Percentiles rank a stretch among this genome's conserved stretches.
These are phyloP conservation scores for Yponomeuta plumbellus DNA, from an alignment of 2,888 invertebrate genomes.

Conservation along the genomic window DNA sequence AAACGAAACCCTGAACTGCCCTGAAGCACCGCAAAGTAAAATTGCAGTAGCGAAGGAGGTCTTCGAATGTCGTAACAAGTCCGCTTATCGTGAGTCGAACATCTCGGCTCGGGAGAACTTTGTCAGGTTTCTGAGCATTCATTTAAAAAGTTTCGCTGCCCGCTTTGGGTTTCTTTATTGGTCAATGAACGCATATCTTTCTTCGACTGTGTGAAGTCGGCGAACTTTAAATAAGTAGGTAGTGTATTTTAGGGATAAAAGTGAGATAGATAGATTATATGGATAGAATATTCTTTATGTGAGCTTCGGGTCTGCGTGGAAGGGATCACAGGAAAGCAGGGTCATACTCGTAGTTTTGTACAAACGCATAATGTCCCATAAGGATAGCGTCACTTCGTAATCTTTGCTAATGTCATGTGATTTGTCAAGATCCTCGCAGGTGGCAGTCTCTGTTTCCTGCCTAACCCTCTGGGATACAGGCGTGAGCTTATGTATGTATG, in stretches of 20 bases:
- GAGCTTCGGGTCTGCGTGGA: too few relatives aligned
- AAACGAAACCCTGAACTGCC: not conserved
- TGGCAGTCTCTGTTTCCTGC: too few relatives aligned
- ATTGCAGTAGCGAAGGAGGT: not conserved
- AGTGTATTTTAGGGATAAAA: not conserved
- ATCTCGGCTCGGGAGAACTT: not conserved
- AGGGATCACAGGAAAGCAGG: too few relatives aligned
- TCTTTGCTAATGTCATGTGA: too few relatives aligned
- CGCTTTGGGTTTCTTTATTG: constrained; percentile 3
- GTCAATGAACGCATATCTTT: not conserved
- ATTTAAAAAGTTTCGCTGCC: constrained; percentile 9
- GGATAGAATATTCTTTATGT: too few relatives aligned
- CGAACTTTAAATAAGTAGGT: not conserved
- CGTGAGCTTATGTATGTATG: too few relatives aligned
- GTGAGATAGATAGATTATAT: too few relatives aligned
- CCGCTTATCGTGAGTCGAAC: not conserved
- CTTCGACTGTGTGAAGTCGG: not conserved
- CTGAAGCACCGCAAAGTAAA: not conserved
- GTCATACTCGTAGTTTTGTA: too few relatives aligned
- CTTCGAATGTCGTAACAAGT: not conserved
- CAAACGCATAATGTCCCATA: too few relatives aligned
- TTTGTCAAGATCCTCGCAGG: too few relatives aligned
- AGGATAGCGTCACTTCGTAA: too few relatives aligned
- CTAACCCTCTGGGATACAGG: too few relatives aligned
- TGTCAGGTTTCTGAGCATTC: constrained; percentile 2